phyloP scores from a whole-genome alignment of 2,797 vertebrate species.

The Sparidentex hasta region DNA sequence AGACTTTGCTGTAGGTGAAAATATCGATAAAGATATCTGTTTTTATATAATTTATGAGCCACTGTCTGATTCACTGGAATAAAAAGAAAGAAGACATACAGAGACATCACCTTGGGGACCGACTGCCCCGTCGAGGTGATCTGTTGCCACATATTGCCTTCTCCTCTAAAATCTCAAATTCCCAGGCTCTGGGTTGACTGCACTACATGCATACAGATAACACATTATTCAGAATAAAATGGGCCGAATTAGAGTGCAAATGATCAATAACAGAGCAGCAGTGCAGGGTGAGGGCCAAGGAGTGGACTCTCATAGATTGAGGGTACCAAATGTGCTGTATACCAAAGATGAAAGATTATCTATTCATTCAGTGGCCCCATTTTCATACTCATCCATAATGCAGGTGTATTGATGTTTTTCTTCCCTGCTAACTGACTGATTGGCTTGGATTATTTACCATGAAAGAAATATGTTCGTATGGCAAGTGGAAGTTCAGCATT shows the following conservation, averaged over 20 bases:
- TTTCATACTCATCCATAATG: constrained; percentile 72
- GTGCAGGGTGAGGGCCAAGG: background rate
- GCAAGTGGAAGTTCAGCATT: constrained; percentile 31
- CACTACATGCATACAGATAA: constrained; percentile 40
- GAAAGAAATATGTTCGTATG: constrained; percentile 13
- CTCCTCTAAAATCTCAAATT: constrained; percentile 1
- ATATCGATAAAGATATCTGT: background rate
- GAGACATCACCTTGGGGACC: background rate
- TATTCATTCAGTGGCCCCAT: constrained; percentile 51
- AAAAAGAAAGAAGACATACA: background rate
- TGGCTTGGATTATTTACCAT: constrained; percentile 20
- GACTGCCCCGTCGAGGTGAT: constrained; percentile 4
- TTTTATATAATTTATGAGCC: no score
- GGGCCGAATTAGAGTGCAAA: constrained; percentile 19
- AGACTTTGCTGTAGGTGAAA: background rate
- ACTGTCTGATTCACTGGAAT: background rate
- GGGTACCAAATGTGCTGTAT: constrained; percentile 4
- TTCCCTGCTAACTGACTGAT: constrained; percentile 25
- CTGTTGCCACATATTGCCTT: background rate
- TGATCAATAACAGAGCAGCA: constrained; percentile 44
- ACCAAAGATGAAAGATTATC: constrained; percentile 49
- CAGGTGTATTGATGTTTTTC: constrained; percentile 41
- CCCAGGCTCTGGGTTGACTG: background rate
- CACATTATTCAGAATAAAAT: constrained; percentile 49
- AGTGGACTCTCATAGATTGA: constrained; percentile 18